Conservation (phyloP, 2,113 vertebrate genomes). For the Ciconia stormi region DNA sequence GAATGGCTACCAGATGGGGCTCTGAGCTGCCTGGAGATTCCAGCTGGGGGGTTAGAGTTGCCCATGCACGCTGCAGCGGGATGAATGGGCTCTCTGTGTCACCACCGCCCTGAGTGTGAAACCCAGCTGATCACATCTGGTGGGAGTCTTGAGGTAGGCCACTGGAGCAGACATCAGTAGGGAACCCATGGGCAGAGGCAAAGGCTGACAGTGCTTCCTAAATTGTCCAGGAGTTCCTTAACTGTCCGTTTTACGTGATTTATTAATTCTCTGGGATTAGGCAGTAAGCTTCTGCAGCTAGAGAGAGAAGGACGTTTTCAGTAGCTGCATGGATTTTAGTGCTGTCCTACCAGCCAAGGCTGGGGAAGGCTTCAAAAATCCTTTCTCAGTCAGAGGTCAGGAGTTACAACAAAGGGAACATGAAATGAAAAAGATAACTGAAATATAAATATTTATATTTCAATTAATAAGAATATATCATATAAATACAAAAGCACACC, state of each 20-base stretch:
- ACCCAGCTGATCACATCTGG: conserved; percentile 32
- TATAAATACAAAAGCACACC: not conserved
- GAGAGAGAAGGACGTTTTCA: not conserved
- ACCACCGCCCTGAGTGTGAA: not conserved
- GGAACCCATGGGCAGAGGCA: not conserved
- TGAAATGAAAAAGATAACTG: not conserved
- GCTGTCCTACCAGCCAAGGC: not conserved
- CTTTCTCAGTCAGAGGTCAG: not conserved
- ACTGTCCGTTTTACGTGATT: not conserved
- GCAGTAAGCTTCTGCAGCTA: not conserved
- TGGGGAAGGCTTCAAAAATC: not conserved
- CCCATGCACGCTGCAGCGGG: not conserved
- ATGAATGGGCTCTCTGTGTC: conserved; percentile 60
- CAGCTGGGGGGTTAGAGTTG: not conserved
- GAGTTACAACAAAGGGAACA: not conserved
- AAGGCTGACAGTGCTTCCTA: not conserved
- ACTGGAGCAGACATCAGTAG: not conserved
- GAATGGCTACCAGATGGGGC: conserved; percentile 43
- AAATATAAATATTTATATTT: not conserved
- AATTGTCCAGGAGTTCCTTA: not conserved
- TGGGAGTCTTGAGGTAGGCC: not conserved
- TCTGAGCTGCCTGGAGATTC: not conserved
- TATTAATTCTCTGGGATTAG: conserved; percentile 33
- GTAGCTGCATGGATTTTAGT: not conserved
- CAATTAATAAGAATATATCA: not conserved